These are phyloP conservation scores for Loxodonta africana DNA, from an alignment of 2,113 vertebrate genomes.

Conservation along the genomic window DNA sequence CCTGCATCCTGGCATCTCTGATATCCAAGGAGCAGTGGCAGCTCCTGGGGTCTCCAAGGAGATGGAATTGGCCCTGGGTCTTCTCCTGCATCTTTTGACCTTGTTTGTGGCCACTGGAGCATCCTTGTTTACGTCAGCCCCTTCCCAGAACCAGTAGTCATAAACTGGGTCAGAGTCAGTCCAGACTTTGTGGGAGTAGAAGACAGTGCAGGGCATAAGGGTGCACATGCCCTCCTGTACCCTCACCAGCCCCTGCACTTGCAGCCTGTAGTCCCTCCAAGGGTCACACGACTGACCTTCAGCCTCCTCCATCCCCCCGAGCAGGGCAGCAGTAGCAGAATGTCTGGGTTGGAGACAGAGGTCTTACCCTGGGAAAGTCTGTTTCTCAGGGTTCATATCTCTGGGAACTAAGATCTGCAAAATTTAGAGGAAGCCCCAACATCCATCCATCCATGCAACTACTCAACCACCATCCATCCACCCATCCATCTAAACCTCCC, in stretches of 20 bases:
- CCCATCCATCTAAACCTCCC: background rate
- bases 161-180: rapidly evolving
- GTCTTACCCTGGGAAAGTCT: background rate
- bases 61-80: rapidly evolving
- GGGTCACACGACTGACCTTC: background rate
- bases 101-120: background rate
- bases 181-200: rapidly evolving
- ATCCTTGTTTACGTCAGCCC: rapidly evolving
- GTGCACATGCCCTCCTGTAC: slow-evolving; percentile 55
- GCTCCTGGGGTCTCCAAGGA: background rate
- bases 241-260: background rate
- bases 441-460: background rate
- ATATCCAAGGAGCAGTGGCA: slow-evolving; percentile 25
- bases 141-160: background rate
- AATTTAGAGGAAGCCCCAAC: background rate
- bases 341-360: background rate
- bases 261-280: no score
- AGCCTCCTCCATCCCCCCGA: background rate
- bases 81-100: rapidly evolving
- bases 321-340: background rate
- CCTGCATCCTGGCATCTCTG: background rate
- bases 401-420: background rate
- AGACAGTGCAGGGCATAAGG: background rate
- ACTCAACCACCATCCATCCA: background rate
- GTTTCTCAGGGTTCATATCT: background rate